Conservation (phyloP, 1,140 invertebrate genomes). For the Drosophila sulfurigaster region DNA sequence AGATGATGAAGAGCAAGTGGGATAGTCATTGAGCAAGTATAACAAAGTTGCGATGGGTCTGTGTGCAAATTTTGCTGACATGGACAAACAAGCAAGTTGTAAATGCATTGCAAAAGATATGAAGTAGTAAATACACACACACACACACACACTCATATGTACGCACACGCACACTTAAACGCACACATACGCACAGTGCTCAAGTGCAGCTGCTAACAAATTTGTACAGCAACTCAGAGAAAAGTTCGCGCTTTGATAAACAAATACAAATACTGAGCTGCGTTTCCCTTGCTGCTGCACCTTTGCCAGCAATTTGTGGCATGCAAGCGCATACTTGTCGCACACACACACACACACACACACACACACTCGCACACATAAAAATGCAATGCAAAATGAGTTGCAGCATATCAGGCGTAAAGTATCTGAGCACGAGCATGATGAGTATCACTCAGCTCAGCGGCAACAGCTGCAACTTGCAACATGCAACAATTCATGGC, state of each 20-base stretch:
- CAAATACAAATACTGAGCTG: conserved; percentile 68
- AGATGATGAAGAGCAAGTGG: not conserved
- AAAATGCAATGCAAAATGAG: conserved; percentile 60
- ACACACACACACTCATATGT: not conserved
- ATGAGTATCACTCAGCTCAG: not conserved
- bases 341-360: conserved; percentile 42
- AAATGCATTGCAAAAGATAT: conserved; percentile 56
- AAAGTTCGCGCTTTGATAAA: conserved; percentile 77
- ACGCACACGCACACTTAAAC: conserved; percentile 13
- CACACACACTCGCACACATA: conserved; percentile 12
- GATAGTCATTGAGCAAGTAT: not conserved
- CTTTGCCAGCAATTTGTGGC: conserved; percentile 30
- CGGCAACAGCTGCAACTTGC: conserved; percentile 9
- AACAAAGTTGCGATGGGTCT: conserved; percentile 19
- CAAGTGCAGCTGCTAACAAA: conserved; percentile 73
- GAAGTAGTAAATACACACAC: conserved; percentile 53
- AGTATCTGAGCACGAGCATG: conserved; percentile 57
- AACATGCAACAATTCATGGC: conserved; percentile 32
- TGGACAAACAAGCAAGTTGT: conserved; percentile 45
- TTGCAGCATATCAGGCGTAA: conserved; percentile 60
- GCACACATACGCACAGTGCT: conserved; percentile 24
- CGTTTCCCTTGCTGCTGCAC: not conserved
- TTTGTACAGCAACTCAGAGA: conserved; percentile 46
- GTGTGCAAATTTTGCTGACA: conserved; percentile 40
- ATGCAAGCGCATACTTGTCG: conserved; percentile 1